These are phyloP conservation scores for Sus cebifrons DNA, from an alignment of 2,797 vertebrate genomes.

Conservation along the genomic window DNA sequence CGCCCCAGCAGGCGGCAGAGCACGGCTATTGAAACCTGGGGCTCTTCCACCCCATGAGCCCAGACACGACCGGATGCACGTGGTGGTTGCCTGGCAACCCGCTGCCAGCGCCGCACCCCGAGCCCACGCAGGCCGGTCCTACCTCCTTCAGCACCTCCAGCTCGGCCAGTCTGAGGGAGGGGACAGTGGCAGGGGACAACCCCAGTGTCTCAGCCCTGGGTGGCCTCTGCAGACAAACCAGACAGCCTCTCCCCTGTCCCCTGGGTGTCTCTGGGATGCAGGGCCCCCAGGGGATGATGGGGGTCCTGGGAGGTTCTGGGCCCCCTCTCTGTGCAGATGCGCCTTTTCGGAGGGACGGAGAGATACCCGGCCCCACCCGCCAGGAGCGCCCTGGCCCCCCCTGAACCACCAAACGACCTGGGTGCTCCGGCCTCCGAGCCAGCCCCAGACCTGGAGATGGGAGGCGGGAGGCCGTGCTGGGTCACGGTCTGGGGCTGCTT, in stretches of 20 bases:
- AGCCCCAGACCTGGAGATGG: neutral
- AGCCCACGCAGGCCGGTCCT: conserved; percentile 46
- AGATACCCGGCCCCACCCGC: too few species aligned
- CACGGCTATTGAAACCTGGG: neutral
- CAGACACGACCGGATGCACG: neutral
- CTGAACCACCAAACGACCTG: fast-evolving
- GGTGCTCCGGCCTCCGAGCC: neutral
- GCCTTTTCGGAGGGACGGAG: neutral
- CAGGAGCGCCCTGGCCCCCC: neutral
- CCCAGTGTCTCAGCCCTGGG: fast-evolving
- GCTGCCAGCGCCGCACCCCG: neutral
- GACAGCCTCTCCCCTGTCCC: neutral
- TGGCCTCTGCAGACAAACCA: neutral
- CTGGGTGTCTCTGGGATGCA: neutral
- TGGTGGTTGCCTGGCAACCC: conserved; percentile 81
- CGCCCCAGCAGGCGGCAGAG: neutral
- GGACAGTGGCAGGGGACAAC: neutral
- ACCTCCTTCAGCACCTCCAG: conserved; percentile 22
- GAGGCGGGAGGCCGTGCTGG: fast-evolving
- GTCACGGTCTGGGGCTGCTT: neutral
- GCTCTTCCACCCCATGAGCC: neutral
- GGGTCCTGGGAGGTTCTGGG: too few species aligned
- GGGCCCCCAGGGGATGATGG: fast-evolving
- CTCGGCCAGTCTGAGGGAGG: neutral
- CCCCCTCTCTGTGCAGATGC: neutral